Conservation (phyloP, 1,140 invertebrate genomes). For the Helicoverpa armigera region DNA sequence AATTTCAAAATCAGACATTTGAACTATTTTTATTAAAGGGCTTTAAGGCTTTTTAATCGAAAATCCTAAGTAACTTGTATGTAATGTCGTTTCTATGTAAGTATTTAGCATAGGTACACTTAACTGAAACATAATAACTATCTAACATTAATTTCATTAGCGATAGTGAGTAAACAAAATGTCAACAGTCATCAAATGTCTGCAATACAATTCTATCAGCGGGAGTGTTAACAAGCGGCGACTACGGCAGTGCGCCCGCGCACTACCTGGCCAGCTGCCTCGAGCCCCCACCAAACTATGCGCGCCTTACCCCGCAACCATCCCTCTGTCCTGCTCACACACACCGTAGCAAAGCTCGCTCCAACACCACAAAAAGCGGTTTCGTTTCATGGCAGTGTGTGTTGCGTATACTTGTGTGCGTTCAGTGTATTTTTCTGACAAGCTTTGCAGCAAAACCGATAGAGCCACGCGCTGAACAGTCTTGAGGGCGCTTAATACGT, state of each 20-base stretch:
- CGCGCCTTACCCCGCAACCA: constrained; percentile 71
- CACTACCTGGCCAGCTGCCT: constrained; percentile 84
- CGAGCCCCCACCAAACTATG: constrained; percentile 75
- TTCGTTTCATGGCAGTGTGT: constrained; percentile 74
- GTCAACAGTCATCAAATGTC: constrained; percentile 72
- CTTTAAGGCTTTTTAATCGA: too few species aligned
- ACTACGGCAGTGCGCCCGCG: constrained; percentile 75
- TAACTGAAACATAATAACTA: constrained; percentile 7
- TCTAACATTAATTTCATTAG: constrained; percentile 55
- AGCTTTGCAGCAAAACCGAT: constrained; percentile 63
- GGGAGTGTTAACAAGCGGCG: constrained; percentile 80
- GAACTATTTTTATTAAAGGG: too few species aligned
- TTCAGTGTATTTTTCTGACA: constrained; percentile 80
- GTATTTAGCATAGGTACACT: neutral
- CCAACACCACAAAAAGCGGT: constrained; percentile 83
- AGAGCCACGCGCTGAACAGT: constrained; percentile 66
- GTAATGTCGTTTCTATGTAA: too few species aligned
- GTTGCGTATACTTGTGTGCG: constrained; percentile 71
- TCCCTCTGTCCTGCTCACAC: constrained; percentile 74
- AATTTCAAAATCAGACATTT: too few species aligned
- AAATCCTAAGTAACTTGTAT: too few species aligned
- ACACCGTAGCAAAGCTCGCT: constrained; percentile 72
- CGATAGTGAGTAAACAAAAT: constrained; percentile 58
- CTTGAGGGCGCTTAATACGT: constrained; percentile 70
- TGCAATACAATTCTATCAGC: constrained; percentile 77